A percentile compares a stretch with the other conserved stretches of the same genome.
Evolutionary conservation across 1,140 invertebrate species (phyloP).

Genomic region (Papilio machaon): DNA sequence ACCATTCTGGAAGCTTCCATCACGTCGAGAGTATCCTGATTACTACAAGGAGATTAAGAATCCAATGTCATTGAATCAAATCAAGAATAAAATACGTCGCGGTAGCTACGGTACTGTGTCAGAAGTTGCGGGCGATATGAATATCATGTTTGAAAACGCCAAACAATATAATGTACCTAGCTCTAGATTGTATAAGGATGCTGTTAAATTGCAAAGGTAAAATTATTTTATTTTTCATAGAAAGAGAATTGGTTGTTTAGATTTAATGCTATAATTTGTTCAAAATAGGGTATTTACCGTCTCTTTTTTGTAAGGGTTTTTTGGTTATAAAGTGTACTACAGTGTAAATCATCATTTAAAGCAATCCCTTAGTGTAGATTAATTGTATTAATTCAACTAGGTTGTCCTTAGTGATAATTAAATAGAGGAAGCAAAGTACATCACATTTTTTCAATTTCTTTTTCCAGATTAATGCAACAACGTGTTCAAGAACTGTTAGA

Average conservation of each 20-base stretch:
- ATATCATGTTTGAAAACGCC: conserved; percentile 99
- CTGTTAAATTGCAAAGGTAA: conserved; percentile 81
- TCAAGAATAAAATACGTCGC: conserved; percentile 94
- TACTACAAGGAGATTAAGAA: conserved; percentile 99
- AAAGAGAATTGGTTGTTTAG: no score
- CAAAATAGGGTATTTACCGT: no score
- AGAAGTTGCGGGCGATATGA: conserved; percentile 96
- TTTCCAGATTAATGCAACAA: conserved; percentile 87
- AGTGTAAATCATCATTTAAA: no score
- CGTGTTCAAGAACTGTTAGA: conserved; percentile 93
- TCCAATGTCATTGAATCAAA: conserved; percentile 96
- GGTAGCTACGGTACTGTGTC: conserved; percentile 93
- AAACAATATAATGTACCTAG: conserved; percentile 96
- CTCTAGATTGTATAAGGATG: conserved; percentile 92
- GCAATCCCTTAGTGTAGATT: no score
- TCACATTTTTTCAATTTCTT: background rate
- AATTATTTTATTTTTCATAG: no score
- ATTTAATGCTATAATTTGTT: no score
- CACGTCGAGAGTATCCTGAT: conserved; percentile 95
- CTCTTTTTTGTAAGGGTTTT: no score
- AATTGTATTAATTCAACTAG: no score
- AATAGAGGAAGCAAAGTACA: no score
- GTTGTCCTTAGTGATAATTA: no score
- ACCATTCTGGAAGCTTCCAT: conserved; percentile 96
- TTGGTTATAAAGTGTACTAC: no score